Evolutionary conservation across 2,888 invertebrate genomes (phyloP), one percentile per base, ranked within the genome.

Genomic region (Arenicola marina): DNA sequence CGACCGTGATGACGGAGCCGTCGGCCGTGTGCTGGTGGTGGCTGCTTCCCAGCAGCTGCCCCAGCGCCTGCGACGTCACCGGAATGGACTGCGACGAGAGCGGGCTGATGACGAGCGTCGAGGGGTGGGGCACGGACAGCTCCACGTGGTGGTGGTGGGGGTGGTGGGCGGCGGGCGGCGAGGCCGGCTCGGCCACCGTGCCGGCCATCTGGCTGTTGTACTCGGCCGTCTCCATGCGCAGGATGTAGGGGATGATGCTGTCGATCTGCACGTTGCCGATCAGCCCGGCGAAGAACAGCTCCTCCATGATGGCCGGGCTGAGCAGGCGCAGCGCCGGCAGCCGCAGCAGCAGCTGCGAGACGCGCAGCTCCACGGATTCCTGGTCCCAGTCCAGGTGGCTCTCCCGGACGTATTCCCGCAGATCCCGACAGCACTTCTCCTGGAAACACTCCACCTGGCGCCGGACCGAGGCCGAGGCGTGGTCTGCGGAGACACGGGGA

Each of bases 231-330:
- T 83, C 87, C 86, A 87, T 87, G 68, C 88, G 90, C 72, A 98
- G 87, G 78, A 98, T 91, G 76, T 86, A 94, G 32, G 96, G 96
- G 83, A 98, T 92, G 73, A 97, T 92, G 78, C 92, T 93, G 79
- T 97, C 95, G 65, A 98, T 95, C 85, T 94, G 93, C 74, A 97
- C 92, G 82, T 95, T 93, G 51, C 93, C 92, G 75, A 95, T 91
- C 66, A 96, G 88, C 78, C 92, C 91, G 85, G 92, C 93, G 87
- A 92, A 95, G 87, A 94, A 96, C 67, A 96, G 87, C 85, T 95
- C 93, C 85, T 97, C 96, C 82, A 93, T 88, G 85, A 95, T 93
- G 85, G 93, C 94, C 53, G 96, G 89, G 33, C 74, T 74, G 60
- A 83, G 76, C 24, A 78, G 76, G 51, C 83, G 78, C 38, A 84